A percentile compares a stretch with the other conserved stretches of the same genome.
Evolutionary conservation across 2,113 vertebrate genomes (phyloP).

Genomic region (Hippocampus abdominalis): DNA sequence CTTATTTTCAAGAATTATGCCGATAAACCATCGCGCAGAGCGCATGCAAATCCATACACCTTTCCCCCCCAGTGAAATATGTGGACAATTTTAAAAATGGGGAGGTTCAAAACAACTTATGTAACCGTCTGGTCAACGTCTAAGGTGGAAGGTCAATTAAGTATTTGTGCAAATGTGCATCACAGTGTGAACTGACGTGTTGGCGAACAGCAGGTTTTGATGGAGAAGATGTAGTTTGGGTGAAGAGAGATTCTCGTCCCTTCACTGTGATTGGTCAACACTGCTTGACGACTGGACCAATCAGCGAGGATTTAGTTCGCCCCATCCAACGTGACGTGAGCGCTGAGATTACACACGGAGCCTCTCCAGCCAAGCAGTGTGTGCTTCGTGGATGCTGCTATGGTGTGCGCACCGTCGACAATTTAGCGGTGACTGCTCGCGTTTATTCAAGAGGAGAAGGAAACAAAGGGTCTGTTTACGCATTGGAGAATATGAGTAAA

Average conservation of each 20-base stretch:
- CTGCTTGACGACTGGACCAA: slow-evolving; percentile 59
- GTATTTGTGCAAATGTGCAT: background rate
- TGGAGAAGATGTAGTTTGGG: slow-evolving; percentile 2
- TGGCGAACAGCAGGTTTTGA: background rate
- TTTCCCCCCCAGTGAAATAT: background rate
- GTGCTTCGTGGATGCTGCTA: slow-evolving; percentile 63
- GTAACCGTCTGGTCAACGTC: background rate
- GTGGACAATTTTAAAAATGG: background rate
- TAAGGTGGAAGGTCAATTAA: slow-evolving; percentile 6
- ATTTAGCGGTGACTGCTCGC: slow-evolving; percentile 35
- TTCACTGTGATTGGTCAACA: slow-evolving; percentile 55
- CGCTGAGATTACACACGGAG: slow-evolving; percentile 37
- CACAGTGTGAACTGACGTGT: background rate
- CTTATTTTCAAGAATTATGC: background rate
- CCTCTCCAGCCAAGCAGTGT: slow-evolving; percentile 46
- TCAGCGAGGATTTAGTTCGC: slow-evolving; percentile 46
- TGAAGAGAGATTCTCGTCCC: slow-evolving; percentile 24
- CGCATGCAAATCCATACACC: background rate
- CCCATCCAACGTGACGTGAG: slow-evolving; percentile 54
- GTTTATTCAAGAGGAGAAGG: slow-evolving; percentile 27
- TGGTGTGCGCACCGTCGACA: slow-evolving; percentile 60
- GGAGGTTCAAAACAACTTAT: background rate
- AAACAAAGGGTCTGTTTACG: slow-evolving; percentile 23
- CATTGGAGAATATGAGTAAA: slow-evolving; percentile 76
- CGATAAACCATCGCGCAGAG: background rate